Evolutionary conservation across 2,888 invertebrate species (phyloP), one percentile per base, ranked within the genome.

Genomic region (Megaustenia siamemsis): DNA sequence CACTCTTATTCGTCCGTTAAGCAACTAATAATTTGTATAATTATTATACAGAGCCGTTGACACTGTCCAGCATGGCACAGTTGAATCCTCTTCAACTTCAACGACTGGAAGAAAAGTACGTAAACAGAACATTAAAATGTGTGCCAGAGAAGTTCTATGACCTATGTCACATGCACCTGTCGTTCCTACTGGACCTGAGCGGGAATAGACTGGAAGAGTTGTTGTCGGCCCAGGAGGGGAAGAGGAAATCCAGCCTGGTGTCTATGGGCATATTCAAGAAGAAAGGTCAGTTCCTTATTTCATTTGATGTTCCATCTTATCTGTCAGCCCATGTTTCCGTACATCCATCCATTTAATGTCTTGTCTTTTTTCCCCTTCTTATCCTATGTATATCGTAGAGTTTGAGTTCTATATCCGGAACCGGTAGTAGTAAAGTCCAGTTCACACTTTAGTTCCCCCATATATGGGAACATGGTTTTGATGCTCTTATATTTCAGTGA

Each of bases 161-260:
- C 43, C 95, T 98, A 92, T 97, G 98, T 90, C 96, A 97, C 92
- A 98, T 98, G 98, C 98, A 98, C 95, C 95, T 98, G 92, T 97
- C 97, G 18, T 98, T 98, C 94, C 96, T 97, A 91, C 95, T 98
- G 90, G 97, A 98, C 94, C 96, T 97, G 89, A 97, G 97, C 91
- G 96, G 96, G 66, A 96, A 97, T 94, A 96, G 97, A 96, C 96
- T 95, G 95, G 92, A 92, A 49, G 88, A 90, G 28, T 88, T 92
- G 84, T 88, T 91, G 69, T 78, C 83, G 18, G 66, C 75, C 5
- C 86, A 71, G 53, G 75, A 82, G 66, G 75, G 66, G 71, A 87
- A 82, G 60, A 86, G 68, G 56, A 73, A 49, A 49, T 32, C 45
- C 28, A 21, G 73, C 49, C 35, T 73, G 8, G 73, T 15, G 0